phyloP scores from a whole-genome alignment of 2,113 vertebrate species.

The Promerops cafer region DNA sequence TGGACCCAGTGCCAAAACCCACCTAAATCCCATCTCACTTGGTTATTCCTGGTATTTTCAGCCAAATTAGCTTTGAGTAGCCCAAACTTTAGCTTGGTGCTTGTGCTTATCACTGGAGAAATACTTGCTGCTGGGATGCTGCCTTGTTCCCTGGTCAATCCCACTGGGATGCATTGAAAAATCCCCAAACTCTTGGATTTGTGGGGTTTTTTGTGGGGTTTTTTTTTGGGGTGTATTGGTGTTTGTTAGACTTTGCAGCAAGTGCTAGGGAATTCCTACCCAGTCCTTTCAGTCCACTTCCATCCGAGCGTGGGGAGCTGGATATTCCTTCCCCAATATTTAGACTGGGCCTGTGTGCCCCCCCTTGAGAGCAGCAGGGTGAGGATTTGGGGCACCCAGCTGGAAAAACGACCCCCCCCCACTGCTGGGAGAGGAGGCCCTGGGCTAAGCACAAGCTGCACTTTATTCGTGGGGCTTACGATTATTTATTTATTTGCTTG shows the following conservation, averaged over 20 bases:
- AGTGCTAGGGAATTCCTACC: background rate
- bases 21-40: background rate
- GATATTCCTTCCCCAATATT: background rate
- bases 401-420: rapidly evolving
- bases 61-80: background rate
- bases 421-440: background rate
- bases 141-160: rapidly evolving
- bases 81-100: background rate
- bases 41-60: background rate
- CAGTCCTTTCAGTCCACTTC: rapidly evolving
- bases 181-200: background rate
- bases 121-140: background rate
- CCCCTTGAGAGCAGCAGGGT: background rate
- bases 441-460: background rate
- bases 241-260: background rate
- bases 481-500: background rate
- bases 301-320: rapidly evolving
- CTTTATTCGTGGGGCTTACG: background rate
- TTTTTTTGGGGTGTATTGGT: background rate
- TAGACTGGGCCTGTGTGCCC: rapidly evolving
- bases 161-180: background rate
- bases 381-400: background rate
- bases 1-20: background rate
- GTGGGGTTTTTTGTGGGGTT: rapidly evolving
- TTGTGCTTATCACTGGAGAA: background rate